Percentiles rank a stretch among this genome's conserved stretches.
Evolutionary conservation across 2,797 vertebrate genomes (phyloP).

Genomic region (Spinus olivaceus): DNA sequence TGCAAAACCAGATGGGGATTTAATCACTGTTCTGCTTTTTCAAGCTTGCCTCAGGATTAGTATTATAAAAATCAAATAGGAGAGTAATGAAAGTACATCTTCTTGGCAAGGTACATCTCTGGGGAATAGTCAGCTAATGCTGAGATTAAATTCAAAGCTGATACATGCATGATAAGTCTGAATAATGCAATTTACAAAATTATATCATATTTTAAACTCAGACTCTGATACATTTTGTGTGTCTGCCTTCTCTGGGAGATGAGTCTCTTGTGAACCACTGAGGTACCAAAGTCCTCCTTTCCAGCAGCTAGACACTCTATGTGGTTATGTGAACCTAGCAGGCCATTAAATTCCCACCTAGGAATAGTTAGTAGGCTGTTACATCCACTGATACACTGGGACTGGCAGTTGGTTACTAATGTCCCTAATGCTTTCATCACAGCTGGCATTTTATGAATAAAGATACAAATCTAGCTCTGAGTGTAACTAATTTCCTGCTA

Average conservation of each 20-base stretch:
- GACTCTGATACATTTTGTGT: neutral
- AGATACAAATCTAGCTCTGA: neutral
- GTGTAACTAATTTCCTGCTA: neutral
- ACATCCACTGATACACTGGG: neutral
- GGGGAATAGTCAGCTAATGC: neutral
- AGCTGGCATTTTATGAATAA: neutral
- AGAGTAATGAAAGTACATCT: neutral
- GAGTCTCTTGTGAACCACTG: neutral
- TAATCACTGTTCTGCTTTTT: neutral
- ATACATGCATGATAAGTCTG: neutral
- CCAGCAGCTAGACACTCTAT: neutral
- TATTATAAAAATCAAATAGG: neutral
- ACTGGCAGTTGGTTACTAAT: neutral
- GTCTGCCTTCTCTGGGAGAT: neutral
- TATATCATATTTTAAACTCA: neutral
- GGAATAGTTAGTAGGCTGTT: neutral
- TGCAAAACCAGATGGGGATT: neutral
- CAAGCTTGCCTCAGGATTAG: neutral
- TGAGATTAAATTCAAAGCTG: neutral
- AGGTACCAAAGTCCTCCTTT: neutral
- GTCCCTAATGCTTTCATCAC: neutral
- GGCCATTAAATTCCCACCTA: neutral
- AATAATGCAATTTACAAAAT: slow-evolving; percentile 1
- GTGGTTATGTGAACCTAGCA: neutral
- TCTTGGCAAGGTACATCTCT: neutral